Evolutionary conservation across 2,797 vertebrate genomes (phyloP), one percentile per base, ranked within the genome.

Genomic region (Babyrousa celebensis): DNA sequence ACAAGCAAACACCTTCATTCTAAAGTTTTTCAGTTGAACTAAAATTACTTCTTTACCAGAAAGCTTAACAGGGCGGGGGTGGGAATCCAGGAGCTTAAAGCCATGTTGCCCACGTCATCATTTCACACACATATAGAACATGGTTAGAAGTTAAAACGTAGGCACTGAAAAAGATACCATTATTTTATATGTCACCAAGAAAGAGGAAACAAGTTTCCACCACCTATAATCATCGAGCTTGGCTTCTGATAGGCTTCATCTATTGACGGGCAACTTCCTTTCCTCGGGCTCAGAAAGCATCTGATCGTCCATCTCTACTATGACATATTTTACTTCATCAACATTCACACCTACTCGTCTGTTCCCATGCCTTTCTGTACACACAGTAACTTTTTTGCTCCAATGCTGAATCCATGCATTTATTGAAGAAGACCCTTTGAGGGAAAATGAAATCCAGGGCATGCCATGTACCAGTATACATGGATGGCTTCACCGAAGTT

Each of bases 11-110:
- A 92, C 0, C 84, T 18, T 16, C 56, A 52, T 72, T 89, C 27
- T 71, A 36, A 92, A 91, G 71, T 25, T 80, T 60, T 92, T 54
- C 82, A 74, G 40, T 83, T 83, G 32, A 94, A 72, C 58, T 84
- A 40, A 63, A 86, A 67, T 92, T 70, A 40, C 90, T 78, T 89
- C 16, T 75, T 86, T 71, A 74, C 9, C 12, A 88, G 74, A 60
- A 94, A 65, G 1, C 10, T 91, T 27, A 11, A 74, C 48, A 10
- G 48, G 20, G 14, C 15, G 52, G 21, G 25, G 17, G 27, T 1
- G 65, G 84, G 70, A 60, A n/a, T 54, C 12, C 5, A 84, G 11
- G 20, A 70, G 14, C 15, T 75, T 85, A 82, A 91, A 77, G 23
- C 4, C 29, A 56, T 80, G n/a, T 48, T 90, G 95, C 58, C 36